These are phyloP conservation scores for Antigone vipio DNA, from an alignment of 2,113 vertebrate genomes.

Conservation along the genomic window DNA sequence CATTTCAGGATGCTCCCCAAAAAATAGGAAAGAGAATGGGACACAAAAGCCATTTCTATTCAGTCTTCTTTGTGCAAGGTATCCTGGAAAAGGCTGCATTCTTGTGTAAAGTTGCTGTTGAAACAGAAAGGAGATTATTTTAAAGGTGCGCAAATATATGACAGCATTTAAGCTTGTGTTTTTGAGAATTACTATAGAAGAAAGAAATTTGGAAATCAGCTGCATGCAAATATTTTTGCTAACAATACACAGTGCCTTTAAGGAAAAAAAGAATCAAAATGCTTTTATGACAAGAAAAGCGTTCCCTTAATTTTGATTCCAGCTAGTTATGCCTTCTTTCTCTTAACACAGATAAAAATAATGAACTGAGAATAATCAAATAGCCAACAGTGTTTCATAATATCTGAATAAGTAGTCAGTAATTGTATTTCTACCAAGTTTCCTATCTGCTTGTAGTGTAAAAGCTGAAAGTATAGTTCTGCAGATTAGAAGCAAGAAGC, in stretches of 20 bases:
- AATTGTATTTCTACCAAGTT: not conserved
- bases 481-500: not conserved
- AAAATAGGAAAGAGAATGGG: conserved; percentile 14
- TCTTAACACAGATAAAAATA: not conserved
- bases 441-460: not conserved
- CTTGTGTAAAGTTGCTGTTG: conserved; percentile 34
- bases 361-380: not conserved
- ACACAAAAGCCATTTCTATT: conserved; percentile 30
- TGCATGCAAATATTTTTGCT: not conserved
- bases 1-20: conserved; percentile 29
- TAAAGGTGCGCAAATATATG: not conserved
- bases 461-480: not conserved
- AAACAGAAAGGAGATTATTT: conserved; percentile 45
- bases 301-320: not conserved
- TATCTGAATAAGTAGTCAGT: not conserved
- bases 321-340: not conserved
- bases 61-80: conserved; percentile 33
- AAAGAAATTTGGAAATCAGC: not conserved
- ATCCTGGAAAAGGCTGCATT: conserved; percentile 13
- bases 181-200: not conserved
- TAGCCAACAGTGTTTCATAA: not conserved
- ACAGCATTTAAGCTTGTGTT: not conserved
- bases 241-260: not conserved
- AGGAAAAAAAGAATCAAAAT: not conserved
- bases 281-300: not conserved